phyloP scores from a whole-genome alignment of 2,797 vertebrate species.

The Cyprinella venusta region DNA sequence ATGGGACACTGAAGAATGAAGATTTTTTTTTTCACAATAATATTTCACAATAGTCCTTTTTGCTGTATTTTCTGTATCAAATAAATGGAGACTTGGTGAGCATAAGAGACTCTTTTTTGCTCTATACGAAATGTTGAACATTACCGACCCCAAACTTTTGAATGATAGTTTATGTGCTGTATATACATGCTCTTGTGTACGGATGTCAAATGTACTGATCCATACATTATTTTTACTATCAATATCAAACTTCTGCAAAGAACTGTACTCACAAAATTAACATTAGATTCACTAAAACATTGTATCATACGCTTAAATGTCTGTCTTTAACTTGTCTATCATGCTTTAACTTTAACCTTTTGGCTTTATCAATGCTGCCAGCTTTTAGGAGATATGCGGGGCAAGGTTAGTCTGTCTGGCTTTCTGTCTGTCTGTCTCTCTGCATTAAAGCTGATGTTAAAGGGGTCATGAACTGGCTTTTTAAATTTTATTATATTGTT shows the following conservation, averaged over 20 bases:
- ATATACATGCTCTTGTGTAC: neutral
- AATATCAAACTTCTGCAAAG: neutral
- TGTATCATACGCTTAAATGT: conserved; percentile 34
- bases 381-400: conserved; percentile 99
- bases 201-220: neutral
- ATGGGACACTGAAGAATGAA: neutral
- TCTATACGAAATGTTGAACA: too few relatives aligned
- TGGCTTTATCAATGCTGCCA: conserved; percentile 88
- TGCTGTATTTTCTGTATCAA: neutral
- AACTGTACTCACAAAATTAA: conserved; percentile 12
- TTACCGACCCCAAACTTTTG: neutral
- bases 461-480: too few relatives aligned
- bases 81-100: neutral
- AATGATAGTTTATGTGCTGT: neutral
- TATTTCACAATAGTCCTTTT: neutral
- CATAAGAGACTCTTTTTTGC: neutral
- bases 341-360: conserved; percentile 53
- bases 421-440: conserved; percentile 40
- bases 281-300: neutral
- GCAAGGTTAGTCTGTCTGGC: conserved; percentile 85
- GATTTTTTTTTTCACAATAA: neutral
- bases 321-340: conserved; percentile 71
- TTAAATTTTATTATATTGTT: too few relatives aligned
- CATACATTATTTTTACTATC: neutral
- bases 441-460: neutral